These are phyloP conservation scores for Drosophila mimetica DNA, from an alignment of 2,888 invertebrate genomes.

Conservation along the genomic window DNA sequence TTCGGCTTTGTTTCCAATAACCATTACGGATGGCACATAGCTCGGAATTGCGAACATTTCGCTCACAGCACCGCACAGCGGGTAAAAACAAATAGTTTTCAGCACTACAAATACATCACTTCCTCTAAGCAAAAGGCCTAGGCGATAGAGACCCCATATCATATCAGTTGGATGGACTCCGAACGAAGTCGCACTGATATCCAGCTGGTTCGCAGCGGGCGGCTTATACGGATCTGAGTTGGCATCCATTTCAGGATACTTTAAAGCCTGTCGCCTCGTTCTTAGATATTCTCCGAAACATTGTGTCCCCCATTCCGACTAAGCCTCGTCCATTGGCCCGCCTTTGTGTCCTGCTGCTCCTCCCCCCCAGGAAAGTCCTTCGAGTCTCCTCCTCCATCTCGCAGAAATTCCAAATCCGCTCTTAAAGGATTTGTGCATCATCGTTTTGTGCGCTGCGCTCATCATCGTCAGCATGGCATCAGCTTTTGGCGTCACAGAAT, in stretches of 20 bases:
- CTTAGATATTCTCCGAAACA: not conserved
- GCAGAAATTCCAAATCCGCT: constrained; percentile 54
- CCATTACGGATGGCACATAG: constrained; percentile 57
- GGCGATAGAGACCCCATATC: constrained; percentile 28
- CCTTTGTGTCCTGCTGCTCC: constrained; percentile 30
- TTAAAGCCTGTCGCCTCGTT: constrained; percentile 43
- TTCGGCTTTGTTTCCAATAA: constrained; percentile 70
- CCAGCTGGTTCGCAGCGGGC: constrained; percentile 60
- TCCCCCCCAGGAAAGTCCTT: not conserved
- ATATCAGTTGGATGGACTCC: constrained; percentile 44
- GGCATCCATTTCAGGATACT: constrained; percentile 54
- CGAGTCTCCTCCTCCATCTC: constrained; percentile 15
- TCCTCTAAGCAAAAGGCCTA: constrained; percentile 45
- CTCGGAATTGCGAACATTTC: constrained; percentile 65
- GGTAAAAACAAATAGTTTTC: constrained; percentile 74
- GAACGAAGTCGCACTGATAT: constrained; percentile 11
- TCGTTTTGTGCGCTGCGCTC: constrained; percentile 48
- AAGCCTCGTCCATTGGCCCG: constrained; percentile 33
- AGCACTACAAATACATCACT: constrained; percentile 71
- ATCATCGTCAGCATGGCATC: constrained; percentile 31
- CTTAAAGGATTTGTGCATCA: constrained; percentile 65
- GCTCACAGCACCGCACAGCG: constrained; percentile 68
- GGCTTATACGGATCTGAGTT: constrained; percentile 45
- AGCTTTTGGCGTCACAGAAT: constrained; percentile 14
- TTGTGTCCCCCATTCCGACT: constrained; percentile 19